Evolutionary conservation across 2,113 vertebrate species (phyloP).

Genomic region (Tupaia tana): DNA sequence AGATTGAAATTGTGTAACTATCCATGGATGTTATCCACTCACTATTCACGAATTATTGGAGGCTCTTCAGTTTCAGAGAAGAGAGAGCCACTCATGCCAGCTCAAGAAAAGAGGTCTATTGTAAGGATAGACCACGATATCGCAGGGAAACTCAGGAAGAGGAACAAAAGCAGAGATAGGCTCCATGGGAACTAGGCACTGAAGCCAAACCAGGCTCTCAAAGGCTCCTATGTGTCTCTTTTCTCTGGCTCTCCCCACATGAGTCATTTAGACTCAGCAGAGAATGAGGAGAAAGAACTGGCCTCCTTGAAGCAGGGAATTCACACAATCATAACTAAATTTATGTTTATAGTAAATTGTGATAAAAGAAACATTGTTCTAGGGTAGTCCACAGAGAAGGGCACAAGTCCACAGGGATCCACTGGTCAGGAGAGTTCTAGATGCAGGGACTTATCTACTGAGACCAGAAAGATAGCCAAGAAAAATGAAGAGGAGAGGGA

Average conservation of each 20-base stretch:
- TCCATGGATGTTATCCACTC: background rate
- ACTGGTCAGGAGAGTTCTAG: background rate
- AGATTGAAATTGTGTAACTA: background rate
- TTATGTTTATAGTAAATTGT: background rate
- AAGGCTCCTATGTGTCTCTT: background rate
- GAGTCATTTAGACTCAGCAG: background rate
- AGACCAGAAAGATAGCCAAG: background rate
- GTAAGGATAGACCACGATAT: background rate
- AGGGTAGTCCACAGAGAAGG: background rate
- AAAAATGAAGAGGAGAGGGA: background rate
- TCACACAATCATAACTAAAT: background rate
- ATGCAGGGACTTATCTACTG: background rate
- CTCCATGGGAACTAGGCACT: background rate
- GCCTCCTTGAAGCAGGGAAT: background rate
- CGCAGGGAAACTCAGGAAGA: background rate
- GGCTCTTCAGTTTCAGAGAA: background rate
- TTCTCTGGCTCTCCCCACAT: background rate
- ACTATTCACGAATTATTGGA: background rate
- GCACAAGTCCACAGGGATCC: background rate
- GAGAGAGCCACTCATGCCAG: background rate
- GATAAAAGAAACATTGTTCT: background rate
- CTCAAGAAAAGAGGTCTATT: background rate
- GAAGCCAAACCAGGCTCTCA: background rate
- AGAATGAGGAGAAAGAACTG: background rate
- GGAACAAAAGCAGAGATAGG: background rate